phyloP scores from a whole-genome alignment of 2,888 invertebrate species.

The Synergus laeviventris region DNA sequence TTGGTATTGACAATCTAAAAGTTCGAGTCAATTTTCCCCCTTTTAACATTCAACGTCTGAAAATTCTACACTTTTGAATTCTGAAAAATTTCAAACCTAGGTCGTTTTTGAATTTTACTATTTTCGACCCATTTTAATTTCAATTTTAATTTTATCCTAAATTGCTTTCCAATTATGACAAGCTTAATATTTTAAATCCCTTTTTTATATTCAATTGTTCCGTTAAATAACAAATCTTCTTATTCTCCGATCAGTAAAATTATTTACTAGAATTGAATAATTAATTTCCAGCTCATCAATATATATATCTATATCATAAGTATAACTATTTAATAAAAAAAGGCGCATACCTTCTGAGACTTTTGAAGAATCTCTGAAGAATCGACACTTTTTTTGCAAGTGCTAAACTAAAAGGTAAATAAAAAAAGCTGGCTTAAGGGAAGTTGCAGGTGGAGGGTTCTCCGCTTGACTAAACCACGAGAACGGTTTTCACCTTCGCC shows the following conservation, averaged over 20 bases:
- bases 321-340: not conserved
- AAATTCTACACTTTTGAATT: too few relatives aligned
- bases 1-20: too few relatives aligned
- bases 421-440: constrained; percentile 1
- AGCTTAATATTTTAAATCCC: too few relatives aligned
- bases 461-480: constrained; percentile 60
- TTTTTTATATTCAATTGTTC: too few relatives aligned
- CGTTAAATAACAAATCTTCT: not conserved
- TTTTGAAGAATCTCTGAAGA: not conserved
- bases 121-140: too few relatives aligned
- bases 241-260: not conserved
- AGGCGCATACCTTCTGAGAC: constrained; percentile 13
- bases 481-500: constrained; percentile 62
- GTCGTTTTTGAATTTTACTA: too few relatives aligned
- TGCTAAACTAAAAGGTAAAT: not conserved
- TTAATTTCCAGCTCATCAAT: not conserved
- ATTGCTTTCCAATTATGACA: too few relatives aligned
- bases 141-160: too few relatives aligned
- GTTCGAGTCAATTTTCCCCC: too few relatives aligned
- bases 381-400: not conserved
- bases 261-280: not conserved
- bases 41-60: too few relatives aligned
- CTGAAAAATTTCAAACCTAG: too few relatives aligned
- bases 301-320: too few relatives aligned
- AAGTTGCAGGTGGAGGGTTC: constrained; percentile 54